Conservation (phyloP, 2,113 vertebrate species). For the Asarcornis scutulata region DNA sequence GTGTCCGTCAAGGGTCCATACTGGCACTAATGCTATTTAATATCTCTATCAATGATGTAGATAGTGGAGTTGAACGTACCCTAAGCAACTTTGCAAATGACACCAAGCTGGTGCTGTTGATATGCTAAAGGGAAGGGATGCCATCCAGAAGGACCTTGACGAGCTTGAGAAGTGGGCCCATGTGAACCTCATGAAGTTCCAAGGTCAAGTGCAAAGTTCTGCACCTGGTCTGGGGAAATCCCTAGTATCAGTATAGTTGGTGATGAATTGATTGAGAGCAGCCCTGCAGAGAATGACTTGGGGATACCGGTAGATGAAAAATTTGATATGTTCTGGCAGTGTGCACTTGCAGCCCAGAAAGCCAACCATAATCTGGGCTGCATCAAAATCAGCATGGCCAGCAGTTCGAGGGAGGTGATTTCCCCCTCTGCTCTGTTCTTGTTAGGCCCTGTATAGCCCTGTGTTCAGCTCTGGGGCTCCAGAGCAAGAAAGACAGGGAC, state of each 20-base stretch:
- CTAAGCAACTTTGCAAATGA: neutral
- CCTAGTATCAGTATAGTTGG: neutral
- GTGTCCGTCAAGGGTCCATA: neutral
- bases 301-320: too few species aligned
- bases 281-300: too few species aligned
- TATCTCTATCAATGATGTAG: neutral
- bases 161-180: neutral
- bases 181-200: neutral
- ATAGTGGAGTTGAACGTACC: neutral
- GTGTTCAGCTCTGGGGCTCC: too few species aligned
- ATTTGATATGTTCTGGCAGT: too few species aligned
- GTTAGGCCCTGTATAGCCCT: too few species aligned
- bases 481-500: too few species aligned
- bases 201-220: neutral
- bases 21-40: neutral
- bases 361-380: neutral
- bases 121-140: neutral
- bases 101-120: neutral
- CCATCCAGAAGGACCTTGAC: neutral
- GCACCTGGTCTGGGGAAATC: neutral
- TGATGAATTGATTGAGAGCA: too few species aligned
- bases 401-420: too few species aligned
- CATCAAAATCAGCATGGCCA: neutral
- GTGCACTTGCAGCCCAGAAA: too few species aligned
- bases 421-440: too few species aligned